These are phyloP conservation scores for Lethenteron reissneri DNA, from an alignment of 2,113 vertebrate species.

Conservation along the genomic window DNA sequence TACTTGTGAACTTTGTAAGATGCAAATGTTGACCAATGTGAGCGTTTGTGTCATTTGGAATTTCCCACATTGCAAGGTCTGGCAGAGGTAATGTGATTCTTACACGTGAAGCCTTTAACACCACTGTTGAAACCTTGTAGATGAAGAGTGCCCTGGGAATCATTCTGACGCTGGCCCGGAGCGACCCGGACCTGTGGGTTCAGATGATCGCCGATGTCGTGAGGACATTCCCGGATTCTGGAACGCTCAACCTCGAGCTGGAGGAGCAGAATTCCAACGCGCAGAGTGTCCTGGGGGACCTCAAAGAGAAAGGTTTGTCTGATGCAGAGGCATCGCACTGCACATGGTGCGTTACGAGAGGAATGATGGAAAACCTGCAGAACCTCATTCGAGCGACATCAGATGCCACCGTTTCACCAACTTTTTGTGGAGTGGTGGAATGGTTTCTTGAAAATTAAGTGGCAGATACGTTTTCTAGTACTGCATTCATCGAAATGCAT, in stretches of 20 bases:
- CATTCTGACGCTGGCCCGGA: conserved; percentile 76
- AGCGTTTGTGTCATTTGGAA: too few relatives aligned
- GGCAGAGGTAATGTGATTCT: too few relatives aligned
- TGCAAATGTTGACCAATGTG: too few relatives aligned
- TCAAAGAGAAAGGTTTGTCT: conserved; percentile 64
- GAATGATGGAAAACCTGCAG: too few relatives aligned
- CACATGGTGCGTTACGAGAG: too few relatives aligned
- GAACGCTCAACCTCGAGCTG: conserved; percentile 77
- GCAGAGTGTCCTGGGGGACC: conserved; percentile 81
- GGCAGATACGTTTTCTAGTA: background rate
- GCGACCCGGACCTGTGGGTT: conserved; percentile 95
- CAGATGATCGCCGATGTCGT: conserved; percentile 96
- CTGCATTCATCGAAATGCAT: too few relatives aligned
- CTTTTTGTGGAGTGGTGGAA: background rate
- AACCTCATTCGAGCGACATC: too few relatives aligned
- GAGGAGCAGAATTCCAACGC: conserved; percentile 97
- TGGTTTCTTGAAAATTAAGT: background rate
- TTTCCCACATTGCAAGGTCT: too few relatives aligned
- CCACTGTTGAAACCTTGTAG: conserved; percentile 19
- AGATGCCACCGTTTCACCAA: too few relatives aligned
- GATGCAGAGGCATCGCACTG: background rate
- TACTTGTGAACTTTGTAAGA: too few relatives aligned
- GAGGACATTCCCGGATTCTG: conserved; percentile 88
- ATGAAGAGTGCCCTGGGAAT: conserved; percentile 87
- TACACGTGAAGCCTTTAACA: too few relatives aligned